Conservation (phyloP, 2,797 vertebrate genomes). For the Sebastes iracundus region DNA sequence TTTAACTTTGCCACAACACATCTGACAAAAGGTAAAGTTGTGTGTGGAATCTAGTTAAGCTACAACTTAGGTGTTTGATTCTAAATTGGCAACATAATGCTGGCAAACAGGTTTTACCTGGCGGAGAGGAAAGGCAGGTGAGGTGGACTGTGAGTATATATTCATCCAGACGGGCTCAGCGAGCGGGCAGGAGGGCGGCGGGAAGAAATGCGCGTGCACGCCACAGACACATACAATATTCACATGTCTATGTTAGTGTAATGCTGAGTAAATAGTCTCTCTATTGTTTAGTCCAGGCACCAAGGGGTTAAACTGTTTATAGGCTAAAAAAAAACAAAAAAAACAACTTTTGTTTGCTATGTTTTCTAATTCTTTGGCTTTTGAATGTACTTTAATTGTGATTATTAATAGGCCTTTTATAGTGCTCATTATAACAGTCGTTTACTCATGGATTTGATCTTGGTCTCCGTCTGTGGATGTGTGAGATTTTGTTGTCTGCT, state of each 20-base stretch:
- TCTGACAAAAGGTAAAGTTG: background rate
- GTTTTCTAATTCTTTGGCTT: too few relatives aligned
- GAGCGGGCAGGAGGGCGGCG: background rate
- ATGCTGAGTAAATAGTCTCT: background rate
- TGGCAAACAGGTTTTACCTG: slow-evolving; percentile 15
- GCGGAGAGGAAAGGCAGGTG: background rate
- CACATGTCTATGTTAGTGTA: background rate
- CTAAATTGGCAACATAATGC: background rate
- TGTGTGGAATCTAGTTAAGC: background rate
- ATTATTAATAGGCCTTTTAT: too few relatives aligned
- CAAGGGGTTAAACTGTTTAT: background rate
- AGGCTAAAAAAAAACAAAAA: too few relatives aligned
- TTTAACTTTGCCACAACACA: background rate
- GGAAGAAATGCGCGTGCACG: slow-evolving; percentile 1
- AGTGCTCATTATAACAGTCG: too few relatives aligned
- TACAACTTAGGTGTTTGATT: too few relatives aligned
- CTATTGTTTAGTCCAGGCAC: background rate
- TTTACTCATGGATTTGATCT: too few relatives aligned
- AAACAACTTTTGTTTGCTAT: background rate
- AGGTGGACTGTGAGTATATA: background rate
- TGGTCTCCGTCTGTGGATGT: too few relatives aligned
- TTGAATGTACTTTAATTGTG: too few relatives aligned
- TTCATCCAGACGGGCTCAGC: background rate
- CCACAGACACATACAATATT: background rate
- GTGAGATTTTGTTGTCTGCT: too few relatives aligned